phyloP scores from a whole-genome alignment of 23 tunicate species.

The Oikopleura vanhoeffeni region DNA sequence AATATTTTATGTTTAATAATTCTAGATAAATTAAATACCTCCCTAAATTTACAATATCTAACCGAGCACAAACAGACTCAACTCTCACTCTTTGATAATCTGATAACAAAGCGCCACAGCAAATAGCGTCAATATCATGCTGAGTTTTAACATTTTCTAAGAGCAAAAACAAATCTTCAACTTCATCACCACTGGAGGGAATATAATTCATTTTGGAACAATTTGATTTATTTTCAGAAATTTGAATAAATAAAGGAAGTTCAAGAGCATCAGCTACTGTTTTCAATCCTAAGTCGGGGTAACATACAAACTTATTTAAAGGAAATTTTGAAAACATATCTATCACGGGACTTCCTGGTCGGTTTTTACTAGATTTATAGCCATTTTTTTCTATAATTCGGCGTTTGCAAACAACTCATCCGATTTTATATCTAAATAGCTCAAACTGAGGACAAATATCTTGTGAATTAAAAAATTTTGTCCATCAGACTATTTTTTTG shows the following conservation, averaged over 20 bases:
- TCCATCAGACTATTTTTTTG: neutral
- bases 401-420: too few relatives aligned
- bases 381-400: too few relatives aligned
- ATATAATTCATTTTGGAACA: conserved; percentile 22
- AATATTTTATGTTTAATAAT: too few relatives aligned
- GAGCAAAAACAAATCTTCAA: conserved; percentile 64
- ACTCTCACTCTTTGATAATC: conserved; percentile 96
- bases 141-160: conserved; percentile 27
- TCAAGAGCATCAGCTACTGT: neutral
- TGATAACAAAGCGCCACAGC: conserved; percentile 88
- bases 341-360: too few relatives aligned
- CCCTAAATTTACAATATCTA: conserved; percentile 25
- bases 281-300: neutral
- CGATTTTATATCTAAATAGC: too few relatives aligned
- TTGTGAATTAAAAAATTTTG: neutral
- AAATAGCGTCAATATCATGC: conserved; percentile 43
- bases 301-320: too few relatives aligned
- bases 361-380: too few relatives aligned
- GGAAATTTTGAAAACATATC: neutral
- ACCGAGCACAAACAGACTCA: conserved; percentile 60
- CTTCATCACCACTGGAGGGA: conserved; percentile 48
- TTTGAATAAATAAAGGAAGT: neutral
- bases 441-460: too few relatives aligned
- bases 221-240: conserved; percentile 29
- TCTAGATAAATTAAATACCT: too few relatives aligned